These are phyloP conservation scores for Chymomyza procnemis DNA, from an alignment of 2,888 invertebrate genomes.

Conservation along the genomic window DNA sequence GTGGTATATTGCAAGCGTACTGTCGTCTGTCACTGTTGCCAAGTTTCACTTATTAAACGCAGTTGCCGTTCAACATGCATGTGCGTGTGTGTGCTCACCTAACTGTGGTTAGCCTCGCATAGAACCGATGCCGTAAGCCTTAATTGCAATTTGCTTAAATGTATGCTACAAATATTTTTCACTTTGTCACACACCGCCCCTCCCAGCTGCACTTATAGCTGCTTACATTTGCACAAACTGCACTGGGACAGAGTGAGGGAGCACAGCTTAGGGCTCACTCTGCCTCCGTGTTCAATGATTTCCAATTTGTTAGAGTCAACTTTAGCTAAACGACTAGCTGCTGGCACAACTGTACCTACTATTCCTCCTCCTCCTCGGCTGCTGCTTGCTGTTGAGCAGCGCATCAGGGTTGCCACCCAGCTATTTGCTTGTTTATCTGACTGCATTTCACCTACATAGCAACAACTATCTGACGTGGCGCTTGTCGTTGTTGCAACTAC, in stretches of 20 bases:
- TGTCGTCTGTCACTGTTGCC: conserved; percentile 37
- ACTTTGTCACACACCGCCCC: conserved; percentile 22
- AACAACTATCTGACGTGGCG: conserved; percentile 16
- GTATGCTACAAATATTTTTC: conserved; percentile 66
- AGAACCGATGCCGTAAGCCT: conserved; percentile 16
- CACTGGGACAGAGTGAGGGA: too few relatives aligned
- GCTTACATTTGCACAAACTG: conserved; percentile 6
- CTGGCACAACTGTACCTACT: conserved; percentile 62
- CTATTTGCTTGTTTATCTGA: conserved; percentile 50
- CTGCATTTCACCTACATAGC: conserved; percentile 46
- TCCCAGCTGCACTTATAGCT: not conserved
- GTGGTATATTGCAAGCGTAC: conserved; percentile 64
- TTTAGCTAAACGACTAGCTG: conserved; percentile 26
- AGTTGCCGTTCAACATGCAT: not conserved
- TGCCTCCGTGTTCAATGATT: conserved; percentile 61
- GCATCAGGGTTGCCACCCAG: not conserved
- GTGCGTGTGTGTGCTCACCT: not conserved
- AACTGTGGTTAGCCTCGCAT: not conserved
- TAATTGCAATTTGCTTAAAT: conserved; percentile 71
- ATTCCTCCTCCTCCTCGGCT: not conserved
- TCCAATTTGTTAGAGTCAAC: conserved; percentile 68
- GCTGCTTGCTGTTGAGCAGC: not conserved
- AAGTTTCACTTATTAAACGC: not conserved
- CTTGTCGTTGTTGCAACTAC: conserved; percentile 1
- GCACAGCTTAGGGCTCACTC: conserved; percentile 6